Conservation (phyloP, 2,113 vertebrate species). For the Etia nguti region DNA sequence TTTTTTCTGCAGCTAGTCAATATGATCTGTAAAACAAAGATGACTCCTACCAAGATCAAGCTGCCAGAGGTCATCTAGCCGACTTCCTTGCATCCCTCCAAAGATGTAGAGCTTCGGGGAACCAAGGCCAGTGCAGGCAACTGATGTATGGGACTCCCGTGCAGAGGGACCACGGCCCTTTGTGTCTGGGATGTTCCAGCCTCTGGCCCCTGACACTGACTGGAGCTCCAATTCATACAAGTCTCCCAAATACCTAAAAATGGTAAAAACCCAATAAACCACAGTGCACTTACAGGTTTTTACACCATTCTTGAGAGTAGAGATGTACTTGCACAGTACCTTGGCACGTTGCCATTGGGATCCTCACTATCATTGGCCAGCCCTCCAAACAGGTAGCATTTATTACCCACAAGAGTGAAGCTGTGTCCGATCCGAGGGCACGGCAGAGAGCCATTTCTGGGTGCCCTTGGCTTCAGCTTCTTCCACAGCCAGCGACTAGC, state of each 20-base stretch:
- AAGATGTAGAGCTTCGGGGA: conserved; percentile 90
- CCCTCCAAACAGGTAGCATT: conserved; percentile 90
- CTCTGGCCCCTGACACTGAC: conserved; percentile 83
- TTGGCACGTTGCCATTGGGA: conserved; percentile 89
- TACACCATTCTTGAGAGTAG: not conserved
- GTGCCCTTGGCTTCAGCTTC: conserved; percentile 87
- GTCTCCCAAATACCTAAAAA: conserved; percentile 87
- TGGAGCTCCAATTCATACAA: conserved; percentile 94
- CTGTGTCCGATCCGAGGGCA: conserved; percentile 90
- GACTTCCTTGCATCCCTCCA: conserved; percentile 91
- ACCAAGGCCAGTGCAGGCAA: conserved; percentile 79
- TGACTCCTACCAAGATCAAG: conserved; percentile 86
- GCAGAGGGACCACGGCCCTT: conserved; percentile 84
- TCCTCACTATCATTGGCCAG: conserved; percentile 91
- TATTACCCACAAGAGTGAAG: conserved; percentile 84
- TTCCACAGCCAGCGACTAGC: conserved; percentile 98
- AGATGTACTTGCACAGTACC: conserved; percentile 62
- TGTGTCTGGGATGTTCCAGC: conserved; percentile 88
- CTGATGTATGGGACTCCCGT: conserved; percentile 89
- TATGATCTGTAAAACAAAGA: not conserved
- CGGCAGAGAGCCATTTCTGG: conserved; percentile 79
- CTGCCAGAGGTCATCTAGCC: conserved; percentile 92
- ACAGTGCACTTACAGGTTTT: not conserved
- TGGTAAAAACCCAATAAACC: not conserved
- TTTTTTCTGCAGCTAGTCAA: not conserved